Evolutionary conservation across 2,797 vertebrate species (phyloP).

Genomic region (Hippoglossus hippoglossus): DNA sequence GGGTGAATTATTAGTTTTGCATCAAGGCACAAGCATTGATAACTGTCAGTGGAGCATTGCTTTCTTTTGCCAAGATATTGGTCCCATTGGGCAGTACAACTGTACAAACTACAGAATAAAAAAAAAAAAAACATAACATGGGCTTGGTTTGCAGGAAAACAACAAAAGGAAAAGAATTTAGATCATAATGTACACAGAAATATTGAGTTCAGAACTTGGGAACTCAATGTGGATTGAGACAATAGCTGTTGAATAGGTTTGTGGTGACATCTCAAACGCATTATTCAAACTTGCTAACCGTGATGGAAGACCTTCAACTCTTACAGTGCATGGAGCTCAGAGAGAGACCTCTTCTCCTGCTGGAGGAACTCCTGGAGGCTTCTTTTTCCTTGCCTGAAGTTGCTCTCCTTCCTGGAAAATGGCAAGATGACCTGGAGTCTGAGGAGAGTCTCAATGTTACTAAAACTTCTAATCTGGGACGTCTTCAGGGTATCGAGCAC

Average conservation of each 20-base stretch:
- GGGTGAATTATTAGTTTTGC: conserved; percentile 78
- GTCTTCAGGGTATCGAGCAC: conserved; percentile 84
- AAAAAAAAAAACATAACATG: conserved; percentile 60
- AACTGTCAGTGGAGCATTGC: conserved; percentile 72
- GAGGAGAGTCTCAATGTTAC: conserved; percentile 86
- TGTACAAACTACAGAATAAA: conserved; percentile 80
- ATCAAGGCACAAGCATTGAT: conserved; percentile 88
- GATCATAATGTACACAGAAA: conserved; percentile 83
- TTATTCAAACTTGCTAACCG: conserved; percentile 37
- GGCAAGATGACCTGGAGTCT: conserved; percentile 85
- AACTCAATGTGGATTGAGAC: conserved; percentile 60
- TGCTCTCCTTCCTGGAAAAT: conserved; percentile 83
- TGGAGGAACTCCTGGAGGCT: conserved; percentile 81
- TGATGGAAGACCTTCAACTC: conserved; percentile 62
- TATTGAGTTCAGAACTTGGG: conserved; percentile 55
- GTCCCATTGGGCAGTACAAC: conserved; percentile 85
- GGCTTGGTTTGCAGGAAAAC: conserved; percentile 68
- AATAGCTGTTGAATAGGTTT: conserved; percentile 71
- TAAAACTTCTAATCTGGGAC: conserved; percentile 81
- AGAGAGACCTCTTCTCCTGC: conserved; percentile 71
- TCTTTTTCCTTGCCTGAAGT: conserved; percentile 81
- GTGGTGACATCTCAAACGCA: conserved; percentile 62
- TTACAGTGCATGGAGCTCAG: conserved; percentile 83
- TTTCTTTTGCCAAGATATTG: conserved; percentile 82
- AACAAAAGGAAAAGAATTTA: conserved; percentile 74